Conservation (phyloP, 2,888 invertebrate genomes). For the Stenodera caucasica region DNA sequence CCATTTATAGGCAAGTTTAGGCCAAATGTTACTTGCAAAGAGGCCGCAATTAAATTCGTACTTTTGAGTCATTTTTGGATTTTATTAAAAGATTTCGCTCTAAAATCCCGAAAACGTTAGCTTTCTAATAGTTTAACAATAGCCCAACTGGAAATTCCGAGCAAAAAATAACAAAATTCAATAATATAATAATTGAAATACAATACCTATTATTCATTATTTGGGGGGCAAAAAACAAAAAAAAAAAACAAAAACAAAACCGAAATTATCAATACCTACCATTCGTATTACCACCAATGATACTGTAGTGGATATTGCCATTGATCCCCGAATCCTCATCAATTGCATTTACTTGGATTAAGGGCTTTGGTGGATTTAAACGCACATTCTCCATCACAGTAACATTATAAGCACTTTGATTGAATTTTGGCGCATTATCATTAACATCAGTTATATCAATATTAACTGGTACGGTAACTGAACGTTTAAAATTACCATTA, state of each 20-base stretch:
- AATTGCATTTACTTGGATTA: slow-evolving; percentile 78
- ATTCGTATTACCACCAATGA: slow-evolving; percentile 68
- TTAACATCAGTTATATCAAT: slow-evolving; percentile 83
- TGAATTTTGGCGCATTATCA: slow-evolving; percentile 84
- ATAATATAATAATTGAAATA: too few relatives aligned
- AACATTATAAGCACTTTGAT: slow-evolving; percentile 73
- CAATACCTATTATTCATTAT: too few relatives aligned
- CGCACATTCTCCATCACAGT: slow-evolving; percentile 83
- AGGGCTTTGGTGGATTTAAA: slow-evolving; percentile 77
- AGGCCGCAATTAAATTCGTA: too few relatives aligned
- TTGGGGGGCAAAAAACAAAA: too few relatives aligned
- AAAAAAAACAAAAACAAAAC: neutral
- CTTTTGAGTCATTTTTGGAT: too few relatives aligned
- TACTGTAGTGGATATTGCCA: slow-evolving; percentile 75
- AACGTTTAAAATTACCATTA: slow-evolving; percentile 67
- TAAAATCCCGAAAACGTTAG: too few relatives aligned
- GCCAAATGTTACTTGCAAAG: too few relatives aligned
- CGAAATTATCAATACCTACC: slow-evolving; percentile 53
- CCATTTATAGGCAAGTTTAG: too few relatives aligned
- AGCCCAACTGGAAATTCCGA: too few relatives aligned
- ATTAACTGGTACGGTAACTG: slow-evolving; percentile 76
- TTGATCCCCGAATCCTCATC: slow-evolving; percentile 80
- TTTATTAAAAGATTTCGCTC: too few relatives aligned
- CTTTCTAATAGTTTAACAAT: too few relatives aligned
- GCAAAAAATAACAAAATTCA: too few relatives aligned